phyloP scores from a whole-genome alignment of 2,797 vertebrate species.

The Alauda arvensis region DNA sequence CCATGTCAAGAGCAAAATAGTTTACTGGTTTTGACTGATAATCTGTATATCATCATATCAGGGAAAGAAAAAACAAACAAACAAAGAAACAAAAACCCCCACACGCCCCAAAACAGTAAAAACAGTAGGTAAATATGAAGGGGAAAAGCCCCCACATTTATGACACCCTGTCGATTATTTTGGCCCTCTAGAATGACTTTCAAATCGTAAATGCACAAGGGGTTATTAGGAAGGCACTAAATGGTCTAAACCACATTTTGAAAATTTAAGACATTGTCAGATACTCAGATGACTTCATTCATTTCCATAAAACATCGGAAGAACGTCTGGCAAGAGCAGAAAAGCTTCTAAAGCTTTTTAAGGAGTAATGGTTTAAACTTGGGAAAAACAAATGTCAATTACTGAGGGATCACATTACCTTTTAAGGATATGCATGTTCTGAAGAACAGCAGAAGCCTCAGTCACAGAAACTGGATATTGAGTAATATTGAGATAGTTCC shows the following conservation, averaged over 20 bases:
- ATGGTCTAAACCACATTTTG: conserved; percentile 13
- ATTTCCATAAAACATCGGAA: conserved; percentile 35
- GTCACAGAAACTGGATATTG: not conserved
- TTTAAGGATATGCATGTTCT: not conserved
- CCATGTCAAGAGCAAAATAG: not conserved
- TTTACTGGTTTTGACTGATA: not conserved
- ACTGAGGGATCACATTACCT: not conserved
- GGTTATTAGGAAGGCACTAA: conserved; percentile 2
- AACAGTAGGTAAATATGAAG: not conserved
- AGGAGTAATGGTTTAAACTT: conserved; percentile 23
- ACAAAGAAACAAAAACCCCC: no score
- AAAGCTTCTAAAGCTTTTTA: conserved; percentile 41
- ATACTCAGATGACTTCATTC: conserved; percentile 38
- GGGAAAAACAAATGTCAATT: conserved; percentile 18
- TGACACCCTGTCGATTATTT: not conserved
- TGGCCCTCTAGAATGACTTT: not conserved
- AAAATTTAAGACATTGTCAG: not conserved
- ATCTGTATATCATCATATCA: not conserved
- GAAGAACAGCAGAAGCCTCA: not conserved
- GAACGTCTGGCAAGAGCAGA: not conserved
- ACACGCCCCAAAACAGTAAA: no score
- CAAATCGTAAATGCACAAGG: not conserved
- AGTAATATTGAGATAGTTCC: not conserved
- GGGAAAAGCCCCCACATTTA: accelerated
- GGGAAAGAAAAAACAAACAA: accelerated